phyloP scores from a whole-genome alignment of 2,113 vertebrate species.

The Phalacrocorax carbo region DNA sequence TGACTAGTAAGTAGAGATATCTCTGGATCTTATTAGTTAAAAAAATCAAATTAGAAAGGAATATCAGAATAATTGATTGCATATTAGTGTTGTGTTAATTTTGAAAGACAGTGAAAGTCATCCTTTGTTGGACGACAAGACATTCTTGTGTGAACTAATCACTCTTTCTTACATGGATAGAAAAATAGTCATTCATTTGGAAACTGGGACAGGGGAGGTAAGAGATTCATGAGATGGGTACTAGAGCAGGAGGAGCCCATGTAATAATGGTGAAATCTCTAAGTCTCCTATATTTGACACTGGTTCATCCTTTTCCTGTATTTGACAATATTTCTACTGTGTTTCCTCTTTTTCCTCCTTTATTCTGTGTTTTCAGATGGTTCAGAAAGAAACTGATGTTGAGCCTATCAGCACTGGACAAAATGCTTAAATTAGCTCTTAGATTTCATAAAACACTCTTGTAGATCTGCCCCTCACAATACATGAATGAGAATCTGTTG shows the following conservation, averaged over 20 bases:
- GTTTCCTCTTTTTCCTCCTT: not conserved
- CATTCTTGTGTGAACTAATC: not conserved
- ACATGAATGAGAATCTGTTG: not conserved
- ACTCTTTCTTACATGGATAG: not conserved
- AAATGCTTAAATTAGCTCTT: not conserved
- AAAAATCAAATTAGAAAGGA: not conserved
- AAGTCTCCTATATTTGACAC: not conserved
- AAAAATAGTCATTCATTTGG: not conserved
- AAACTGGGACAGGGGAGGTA: not conserved
- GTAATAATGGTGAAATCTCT: not conserved
- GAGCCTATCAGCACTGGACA: not conserved
- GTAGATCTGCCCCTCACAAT: not conserved
- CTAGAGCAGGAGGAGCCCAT: not conserved
- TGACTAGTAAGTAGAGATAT: not conserved
- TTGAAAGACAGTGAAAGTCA: not conserved
- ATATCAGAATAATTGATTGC: not conserved
- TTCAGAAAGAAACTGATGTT: not conserved
- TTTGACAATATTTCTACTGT: not conserved
- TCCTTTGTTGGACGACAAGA: not conserved
- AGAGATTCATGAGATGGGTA: not conserved
- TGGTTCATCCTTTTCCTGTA: not conserved
- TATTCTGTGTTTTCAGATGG: not conserved
- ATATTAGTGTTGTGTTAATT: not conserved
- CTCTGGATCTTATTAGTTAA: not conserved
- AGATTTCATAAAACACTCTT: not conserved